These are phyloP conservation scores for Perccottus glenii DNA, from an alignment of 2,113 vertebrate species.

Conservation along the genomic window DNA sequence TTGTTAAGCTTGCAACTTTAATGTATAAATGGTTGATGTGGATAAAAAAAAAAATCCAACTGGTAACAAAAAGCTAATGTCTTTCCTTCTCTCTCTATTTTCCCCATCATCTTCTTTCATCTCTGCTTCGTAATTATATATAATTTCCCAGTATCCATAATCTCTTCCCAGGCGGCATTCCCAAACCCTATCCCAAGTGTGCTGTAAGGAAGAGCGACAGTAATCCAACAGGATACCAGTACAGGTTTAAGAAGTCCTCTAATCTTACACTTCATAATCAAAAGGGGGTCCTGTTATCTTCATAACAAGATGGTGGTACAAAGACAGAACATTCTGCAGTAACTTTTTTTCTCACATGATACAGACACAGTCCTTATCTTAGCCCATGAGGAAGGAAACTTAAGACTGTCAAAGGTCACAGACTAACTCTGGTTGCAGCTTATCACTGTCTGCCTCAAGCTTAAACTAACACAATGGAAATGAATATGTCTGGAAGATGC, in stretches of 20 bases:
- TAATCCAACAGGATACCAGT: conserved; percentile 62
- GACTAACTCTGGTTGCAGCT: conserved; percentile 29
- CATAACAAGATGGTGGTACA: conserved; percentile 20
- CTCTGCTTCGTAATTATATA: conserved; percentile 60
- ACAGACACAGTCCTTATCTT: conserved; percentile 45
- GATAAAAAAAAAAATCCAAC: conserved; percentile 3
- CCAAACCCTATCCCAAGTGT: conserved; percentile 40
- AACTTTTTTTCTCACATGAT: conserved; percentile 5
- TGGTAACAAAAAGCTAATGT: neutral
- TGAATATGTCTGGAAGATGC: neutral
- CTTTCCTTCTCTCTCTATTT: conserved; percentile 2
- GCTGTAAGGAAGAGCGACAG: conserved; percentile 34
- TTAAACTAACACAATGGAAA: neutral
- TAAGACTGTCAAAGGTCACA: conserved; percentile 47
- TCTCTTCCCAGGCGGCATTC: conserved; percentile 59
- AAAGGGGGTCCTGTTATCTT: conserved; percentile 54
- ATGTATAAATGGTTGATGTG: conserved; percentile 4
- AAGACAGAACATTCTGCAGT: conserved; percentile 4
- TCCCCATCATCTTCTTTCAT: conserved; percentile 32
- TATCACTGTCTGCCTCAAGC: conserved; percentile 30
- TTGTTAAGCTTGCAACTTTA: neutral
- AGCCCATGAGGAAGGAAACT: conserved; percentile 24
- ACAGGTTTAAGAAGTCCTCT: conserved; percentile 53
- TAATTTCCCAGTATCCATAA: conserved; percentile 62
- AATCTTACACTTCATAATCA: conserved; percentile 55